Base-by-base conservation (phyloP, 2,113 vertebrate genomes). In the Hystrix brachyura region DNA sequence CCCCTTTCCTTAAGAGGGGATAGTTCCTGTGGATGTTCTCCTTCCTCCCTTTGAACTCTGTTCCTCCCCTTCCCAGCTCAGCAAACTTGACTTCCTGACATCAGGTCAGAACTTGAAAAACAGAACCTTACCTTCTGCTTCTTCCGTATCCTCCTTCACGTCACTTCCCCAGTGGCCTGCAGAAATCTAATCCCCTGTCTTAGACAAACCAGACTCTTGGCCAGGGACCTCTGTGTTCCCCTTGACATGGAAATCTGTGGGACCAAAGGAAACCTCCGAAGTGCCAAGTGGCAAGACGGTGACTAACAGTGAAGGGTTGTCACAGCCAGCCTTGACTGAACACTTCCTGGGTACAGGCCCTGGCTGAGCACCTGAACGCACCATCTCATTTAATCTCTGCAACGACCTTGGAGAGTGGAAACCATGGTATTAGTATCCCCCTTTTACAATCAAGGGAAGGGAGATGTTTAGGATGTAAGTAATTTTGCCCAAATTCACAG, bases 401-500 rank as follows among this genome's bases (percentile, higher is more conserved):
- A 38, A 23, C 64, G 43, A 13, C 25, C 32, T 48, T 7, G 5
- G 9, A 60, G 65, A 46, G 38, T 69, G 18, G 55, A 91, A 67
- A 53, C 62, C 32, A 5, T 53, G 72, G 48, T 81, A 34, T 2
- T 85, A 19, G 34, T 34, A 72, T 25, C 38, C 18, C 3, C 8
- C 13, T 67, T 90, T 92, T 87, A 59, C 27, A 72, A 3, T 74
- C 29, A 53, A 76, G 46, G 43, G 53, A 96, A 53, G 21, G 7
- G n/a, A 90, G 51, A 71, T 34, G 11, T 81, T 92, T 89, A 69
- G 85, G 74, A 90, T 55, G 25, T 48, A 51, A 85, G 55, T 51
- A 9, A 79, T 86, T 87, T 87, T 93, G 19, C 67, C 74, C 59
- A 84, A 78, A 51, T 84, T 94, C 71, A 53, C 27, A 34, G 55